A percentile compares a stretch with the other conserved stretches of the same genome.
Conservation (phyloP, 2,113 vertebrate species). For the Australoheros scitulus region DNA sequence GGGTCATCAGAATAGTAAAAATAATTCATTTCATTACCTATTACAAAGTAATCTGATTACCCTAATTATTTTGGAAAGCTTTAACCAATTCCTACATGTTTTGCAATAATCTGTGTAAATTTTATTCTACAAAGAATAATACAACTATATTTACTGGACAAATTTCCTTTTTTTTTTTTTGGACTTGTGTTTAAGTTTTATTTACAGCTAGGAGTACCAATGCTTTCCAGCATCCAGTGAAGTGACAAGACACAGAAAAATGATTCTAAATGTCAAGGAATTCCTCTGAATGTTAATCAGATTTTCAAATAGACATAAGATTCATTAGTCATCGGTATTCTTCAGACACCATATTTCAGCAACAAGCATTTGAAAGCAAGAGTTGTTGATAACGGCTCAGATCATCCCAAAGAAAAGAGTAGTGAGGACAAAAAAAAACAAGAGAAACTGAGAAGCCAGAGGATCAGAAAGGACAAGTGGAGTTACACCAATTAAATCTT, state of each 20-base stretch:
- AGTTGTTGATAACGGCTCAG: background rate
- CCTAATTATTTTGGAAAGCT: no score
- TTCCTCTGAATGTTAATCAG: slow-evolving; percentile 32
- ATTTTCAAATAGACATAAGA: background rate
- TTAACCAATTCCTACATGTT: background rate
- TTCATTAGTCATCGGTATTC: background rate
- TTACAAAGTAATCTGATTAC: no score
- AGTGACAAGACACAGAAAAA: background rate
- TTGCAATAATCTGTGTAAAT: background rate
- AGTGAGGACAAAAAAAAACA: background rate
- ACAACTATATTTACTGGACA: background rate
- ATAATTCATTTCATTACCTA: no score
- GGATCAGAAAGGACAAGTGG: background rate
- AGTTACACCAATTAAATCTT: slow-evolving; percentile 27
- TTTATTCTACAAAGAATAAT: background rate
- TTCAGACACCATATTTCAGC: background rate
- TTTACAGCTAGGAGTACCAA: background rate
- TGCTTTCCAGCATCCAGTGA: background rate
- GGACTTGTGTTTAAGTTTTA: background rate
- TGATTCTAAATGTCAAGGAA: slow-evolving; percentile 52
- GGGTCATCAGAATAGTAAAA: no score
- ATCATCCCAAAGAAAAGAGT: background rate
- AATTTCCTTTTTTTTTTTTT: background rate
- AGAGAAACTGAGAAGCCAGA: background rate
- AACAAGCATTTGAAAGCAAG: background rate